A percentile compares a stretch with the other conserved stretches of the same genome.
Conservation (phyloP, 2,888 invertebrate genomes). For the Bombylius major region DNA sequence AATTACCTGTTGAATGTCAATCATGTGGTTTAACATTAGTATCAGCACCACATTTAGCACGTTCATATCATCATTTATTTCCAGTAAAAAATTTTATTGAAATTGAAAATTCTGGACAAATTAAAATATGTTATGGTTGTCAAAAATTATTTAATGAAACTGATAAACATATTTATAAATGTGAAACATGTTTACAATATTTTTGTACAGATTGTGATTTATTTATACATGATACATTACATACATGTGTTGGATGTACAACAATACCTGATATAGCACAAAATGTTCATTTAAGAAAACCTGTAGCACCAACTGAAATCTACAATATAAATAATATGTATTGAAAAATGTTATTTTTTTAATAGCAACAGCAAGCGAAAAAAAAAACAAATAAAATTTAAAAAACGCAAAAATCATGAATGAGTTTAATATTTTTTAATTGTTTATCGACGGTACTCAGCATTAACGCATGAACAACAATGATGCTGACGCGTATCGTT, state of each 20-base stretch:
- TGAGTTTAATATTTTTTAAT: no score
- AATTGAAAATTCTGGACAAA: constrained; percentile 45
- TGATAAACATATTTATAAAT: constrained; percentile 74
- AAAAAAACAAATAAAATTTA: no score
- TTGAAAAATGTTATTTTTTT: no score
- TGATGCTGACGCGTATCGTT: no score
- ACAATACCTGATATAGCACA: constrained; percentile 38
- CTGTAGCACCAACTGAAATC: constrained; percentile 17
- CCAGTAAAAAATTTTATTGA: constrained; percentile 81
- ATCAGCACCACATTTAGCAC: constrained; percentile 93
- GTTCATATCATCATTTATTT: constrained; percentile 95
- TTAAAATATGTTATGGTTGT: constrained; percentile 55
- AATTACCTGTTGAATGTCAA: constrained; percentile 92
- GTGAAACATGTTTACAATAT: constrained; percentile 60
- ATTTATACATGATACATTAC: constrained; percentile 84
- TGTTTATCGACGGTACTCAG: no score
- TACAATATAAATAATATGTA: no score
- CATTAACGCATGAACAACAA: no score
- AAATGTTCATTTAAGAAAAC: constrained; percentile 24
- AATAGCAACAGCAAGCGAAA: no score
- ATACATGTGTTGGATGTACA: constrained; percentile 96
- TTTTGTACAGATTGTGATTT: constrained; percentile 95
- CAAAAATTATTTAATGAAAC: constrained; percentile 49
- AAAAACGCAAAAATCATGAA: no score
- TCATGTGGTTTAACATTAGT: constrained; percentile 92